Conservation (phyloP, 2,113 vertebrate species). For the Serilophus lunatus region DNA sequence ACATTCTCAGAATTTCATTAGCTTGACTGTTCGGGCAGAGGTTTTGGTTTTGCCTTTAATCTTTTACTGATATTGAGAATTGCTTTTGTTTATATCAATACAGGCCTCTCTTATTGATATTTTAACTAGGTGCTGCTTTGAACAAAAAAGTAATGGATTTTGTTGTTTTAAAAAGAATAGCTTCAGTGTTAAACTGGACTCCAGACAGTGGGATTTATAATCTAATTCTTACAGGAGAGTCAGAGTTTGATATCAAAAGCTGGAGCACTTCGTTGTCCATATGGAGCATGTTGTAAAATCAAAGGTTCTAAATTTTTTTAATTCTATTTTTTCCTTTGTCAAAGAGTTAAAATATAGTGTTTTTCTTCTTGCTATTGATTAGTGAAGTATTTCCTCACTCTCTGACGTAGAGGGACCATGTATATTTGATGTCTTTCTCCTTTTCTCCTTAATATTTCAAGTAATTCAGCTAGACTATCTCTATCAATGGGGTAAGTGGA, state of each 20-base stretch:
- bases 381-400: neutral
- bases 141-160: neutral
- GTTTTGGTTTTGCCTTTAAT: neutral
- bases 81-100: neutral
- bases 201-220: neutral
- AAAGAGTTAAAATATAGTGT: neutral
- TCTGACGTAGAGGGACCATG: neutral
- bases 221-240: neutral
- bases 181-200: neutral
- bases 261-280: neutral
- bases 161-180: neutral
- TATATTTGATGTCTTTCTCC: constrained; percentile 1
- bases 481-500: neutral
- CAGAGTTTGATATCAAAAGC: neutral
- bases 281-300: neutral
- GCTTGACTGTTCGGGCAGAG: neutral
- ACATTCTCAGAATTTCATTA: constrained; percentile 12
- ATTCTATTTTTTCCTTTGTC: neutral
- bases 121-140: neutral
- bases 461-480: constrained; percentile 9
- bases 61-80: neutral
- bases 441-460: constrained; percentile 27
- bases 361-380: neutral
- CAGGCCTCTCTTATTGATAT: neutral
- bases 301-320: neutral